These are phyloP conservation scores for Hippocampus abdominalis DNA, from an alignment of 2,113 vertebrate species.

Conservation along the genomic window DNA sequence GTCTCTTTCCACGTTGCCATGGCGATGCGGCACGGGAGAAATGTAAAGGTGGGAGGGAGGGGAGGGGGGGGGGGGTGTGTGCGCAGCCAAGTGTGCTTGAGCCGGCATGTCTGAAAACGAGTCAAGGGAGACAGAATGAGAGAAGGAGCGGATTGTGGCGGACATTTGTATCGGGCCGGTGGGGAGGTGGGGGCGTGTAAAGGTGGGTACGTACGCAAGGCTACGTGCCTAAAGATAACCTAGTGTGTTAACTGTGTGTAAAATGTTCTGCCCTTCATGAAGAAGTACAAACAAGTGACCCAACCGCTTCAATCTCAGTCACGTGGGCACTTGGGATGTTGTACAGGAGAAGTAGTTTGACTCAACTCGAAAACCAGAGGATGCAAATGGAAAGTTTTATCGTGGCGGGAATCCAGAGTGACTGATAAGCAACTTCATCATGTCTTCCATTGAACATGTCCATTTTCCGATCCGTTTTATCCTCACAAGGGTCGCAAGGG, in stretches of 20 bases:
- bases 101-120: conserved; percentile 70
- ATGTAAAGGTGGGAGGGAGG: conserved; percentile 59
- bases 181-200: conserved; percentile 61
- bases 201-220: conserved; percentile 53
- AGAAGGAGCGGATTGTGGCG: conserved; percentile 8
- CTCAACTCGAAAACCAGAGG: too few species aligned
- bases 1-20: conserved; percentile 77
- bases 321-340: conserved; percentile 38
- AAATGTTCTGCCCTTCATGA: conserved; percentile 52
- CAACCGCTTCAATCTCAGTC: conserved; percentile 51
- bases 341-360: neutral
- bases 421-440: too few species aligned
- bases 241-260: conserved; percentile 48
- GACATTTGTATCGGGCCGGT: conserved; percentile 60
- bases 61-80: conserved; percentile 45
- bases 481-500: too few species aligned
- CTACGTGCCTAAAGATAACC: conserved; percentile 51
- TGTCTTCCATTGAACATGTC: too few species aligned
- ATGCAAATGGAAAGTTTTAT: too few species aligned
- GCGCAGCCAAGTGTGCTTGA: conserved; percentile 75
- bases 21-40: conserved; percentile 74
- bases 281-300: conserved; percentile 55
- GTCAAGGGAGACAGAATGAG: conserved; percentile 45
- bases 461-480: too few species aligned
- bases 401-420: too few species aligned